Evolutionary conservation across 2,888 invertebrate genomes (phyloP), one percentile per base, ranked within the genome.

Genomic region (Geotrupes spiniger): DNA sequence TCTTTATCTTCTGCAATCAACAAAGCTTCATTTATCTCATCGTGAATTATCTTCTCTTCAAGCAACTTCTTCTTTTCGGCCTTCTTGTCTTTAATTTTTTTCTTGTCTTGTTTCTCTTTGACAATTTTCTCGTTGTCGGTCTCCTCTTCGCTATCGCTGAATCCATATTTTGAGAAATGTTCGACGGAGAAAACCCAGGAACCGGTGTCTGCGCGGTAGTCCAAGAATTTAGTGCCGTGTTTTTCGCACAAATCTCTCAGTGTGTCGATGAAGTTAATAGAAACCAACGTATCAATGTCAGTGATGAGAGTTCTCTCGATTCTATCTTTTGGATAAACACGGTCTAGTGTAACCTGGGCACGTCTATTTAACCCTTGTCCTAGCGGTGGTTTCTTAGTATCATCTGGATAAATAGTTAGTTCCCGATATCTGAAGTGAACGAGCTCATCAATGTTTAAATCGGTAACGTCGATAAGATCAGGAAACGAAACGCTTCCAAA

Each of bases 161-260:
- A 68, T 0, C 92, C 92, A 69, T 96, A 97, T 66, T 94, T 95
- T 10, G 95, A 94, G 73, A 96, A 96, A 72, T 96, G 96, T 46
- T 92, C 88, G 36, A 92, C 91, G 70, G 88, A 83, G 74, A 98
- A 98, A 41, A 96, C 95, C 97, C 98, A 99, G 44, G 95, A 93
- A 15, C 98, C 98, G 1, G 93, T 94, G 69, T 92, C 90, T 0
- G 96, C 92, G 0, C 94, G 81, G 73, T 96, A 98, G 68, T 98
- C 97, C 3, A 95, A 82, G 71, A 98, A 99, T 43, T 86, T 84
- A 0, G 94, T 93, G 53, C 87, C 88, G 71, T 95, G 89, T 60
- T 89, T 91, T 53, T 85, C 84, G 49, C 93, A 91, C 1, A 89
- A 87, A 21, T 84, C 80, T 10, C 93, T 85, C 46, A 98, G 73